Base-by-base conservation (phyloP, 2,888 invertebrate species). In the Incurvaria masculella region DNA sequence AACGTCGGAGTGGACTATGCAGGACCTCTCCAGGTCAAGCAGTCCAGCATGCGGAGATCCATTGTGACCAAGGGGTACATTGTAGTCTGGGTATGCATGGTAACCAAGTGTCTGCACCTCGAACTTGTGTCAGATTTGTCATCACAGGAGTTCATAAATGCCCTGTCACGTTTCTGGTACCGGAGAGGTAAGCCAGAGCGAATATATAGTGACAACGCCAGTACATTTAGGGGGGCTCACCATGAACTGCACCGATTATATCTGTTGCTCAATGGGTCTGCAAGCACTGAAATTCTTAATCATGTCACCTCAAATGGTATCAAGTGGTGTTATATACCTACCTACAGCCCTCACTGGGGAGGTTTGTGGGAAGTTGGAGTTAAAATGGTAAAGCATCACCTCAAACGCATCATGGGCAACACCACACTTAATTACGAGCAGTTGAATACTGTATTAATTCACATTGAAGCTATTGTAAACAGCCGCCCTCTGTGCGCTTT, bases 91-190 rank as follows among this genome's bases (percentile, higher is more conserved):
- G 14, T 33, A 33, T 33, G 33, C 33, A 33, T 33, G 33, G 33
- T 52, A 1, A 59, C 60, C 0, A 62, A 57, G 44, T 60, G 61
- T 1, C 42, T 60, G 4, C 59, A 61, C 38, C 38, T 63, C 18
- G 61, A 62, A 42, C 20, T 56, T 6, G 59, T 57, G 1, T 52
- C 53, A 1, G 51, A 56, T 2, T 45, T 62, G 10, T 51, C 58
- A 2, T 52, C 53, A 1, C 52, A 56, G n/a, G 55, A 56, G 1
- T 57, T 59, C 43, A 8, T 59, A 6, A 55, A 54, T 1, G 47
- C 55, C 2, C 47, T 58, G 1, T 27, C 51, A 6, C 47, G 56
- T 18, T 58, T 59, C 27, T 50, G 55, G 1, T 49, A 56, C 2
- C 38, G 54, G 3, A 27, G 55, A 33, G 56, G 57, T 3, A 33